phyloP scores from a whole-genome alignment of 2,888 invertebrate species.

The Brachyopa scutellaris region DNA sequence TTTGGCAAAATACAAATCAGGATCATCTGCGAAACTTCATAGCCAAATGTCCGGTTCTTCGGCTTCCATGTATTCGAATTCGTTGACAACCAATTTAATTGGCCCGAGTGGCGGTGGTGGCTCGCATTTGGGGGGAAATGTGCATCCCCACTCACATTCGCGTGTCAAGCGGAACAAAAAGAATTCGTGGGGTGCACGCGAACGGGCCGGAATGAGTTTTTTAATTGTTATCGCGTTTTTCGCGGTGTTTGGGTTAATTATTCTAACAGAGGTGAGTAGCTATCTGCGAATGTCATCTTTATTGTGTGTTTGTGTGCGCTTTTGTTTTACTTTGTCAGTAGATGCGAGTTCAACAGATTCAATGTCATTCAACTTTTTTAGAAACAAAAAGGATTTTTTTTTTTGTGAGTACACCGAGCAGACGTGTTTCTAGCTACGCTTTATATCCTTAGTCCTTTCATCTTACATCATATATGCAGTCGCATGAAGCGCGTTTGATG shows the following conservation, averaged over 20 bases:
- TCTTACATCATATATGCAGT: background rate
- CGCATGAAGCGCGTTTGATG: slow-evolving; percentile 53
- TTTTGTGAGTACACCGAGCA: slow-evolving; percentile 3
- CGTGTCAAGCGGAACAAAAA: slow-evolving; percentile 80
- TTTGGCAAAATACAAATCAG: slow-evolving; percentile 59
- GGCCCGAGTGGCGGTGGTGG: slow-evolving; percentile 40
- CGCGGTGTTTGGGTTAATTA: slow-evolving; percentile 93
- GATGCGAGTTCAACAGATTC: slow-evolving; percentile 45
- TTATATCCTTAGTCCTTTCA: slow-evolving; percentile 10
- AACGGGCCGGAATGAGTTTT: slow-evolving; percentile 94
- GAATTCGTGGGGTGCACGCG: slow-evolving; percentile 83
- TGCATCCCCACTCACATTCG: slow-evolving; percentile 56
- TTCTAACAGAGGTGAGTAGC: slow-evolving; percentile 89
- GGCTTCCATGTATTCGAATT: slow-evolving; percentile 71
- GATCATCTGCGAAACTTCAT: slow-evolving; percentile 51
- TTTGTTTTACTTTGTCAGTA: slow-evolving; percentile 13
- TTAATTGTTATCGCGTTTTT: slow-evolving; percentile 95
- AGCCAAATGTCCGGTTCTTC: slow-evolving; percentile 65
- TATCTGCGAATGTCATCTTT: background rate
- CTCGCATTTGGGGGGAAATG: slow-evolving; percentile 54
- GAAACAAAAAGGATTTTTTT: background rate
- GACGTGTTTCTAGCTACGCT: slow-evolving; percentile 43
- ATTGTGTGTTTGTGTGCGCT: slow-evolving; percentile 11
- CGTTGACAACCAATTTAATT: slow-evolving; percentile 68
- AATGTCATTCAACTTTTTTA: slow-evolving; percentile 63